Base-by-base conservation (phyloP, 2,113 vertebrate species). In the Vulpes lagopus region DNA sequence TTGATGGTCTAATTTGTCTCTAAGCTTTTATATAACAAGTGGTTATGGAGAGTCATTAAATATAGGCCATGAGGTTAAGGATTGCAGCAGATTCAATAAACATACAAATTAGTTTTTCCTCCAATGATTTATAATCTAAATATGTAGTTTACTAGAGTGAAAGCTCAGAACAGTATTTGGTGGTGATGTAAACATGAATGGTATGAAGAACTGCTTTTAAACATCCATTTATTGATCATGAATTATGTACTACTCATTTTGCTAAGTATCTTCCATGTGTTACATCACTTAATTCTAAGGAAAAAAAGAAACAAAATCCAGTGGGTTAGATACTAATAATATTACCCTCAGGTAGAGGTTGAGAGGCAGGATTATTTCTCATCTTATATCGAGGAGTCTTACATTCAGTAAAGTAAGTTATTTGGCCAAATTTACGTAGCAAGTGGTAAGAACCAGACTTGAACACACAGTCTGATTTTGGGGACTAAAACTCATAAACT, bases 1-100 rank as follows among this genome's bases (percentile, higher is more conserved):
- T 43, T 64, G 30, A 60, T 86, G n/a, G 8, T 85, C 65, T 82
- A 89, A 95, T 78, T 96, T 80, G 32, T 82, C 27, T 71, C 59
- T 91, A 23, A 94, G 30, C 25, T 53, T 91, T 67, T 43, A 38
- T 65, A 35, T 84, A 71, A 90, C 57, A 91, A 88, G 43, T 38
- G 32, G 43, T 69, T 69, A 71, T n/a, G 80, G 59, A 84, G 43
- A 84, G 49, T 43, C 19, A 9, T 71, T 93, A 59, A 91, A 65
- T 64, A 5, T 78, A 89, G 73, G 19, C 1, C 30, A 2, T 51
- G 57, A 49, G 53, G 59, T 7, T 53, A 74, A 78, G 27, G 16
- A 55, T 3, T 94, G 14, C 65, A 89, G n/a, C 11, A 20, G 38
- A 83, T 55, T 96, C 43, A 92, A 27, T 79, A 65, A 92, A 92